These are phyloP conservation scores for Pantherophis alleghaniensis DNA, from an alignment of 2,797 vertebrate genomes.

Conservation along the genomic window DNA sequence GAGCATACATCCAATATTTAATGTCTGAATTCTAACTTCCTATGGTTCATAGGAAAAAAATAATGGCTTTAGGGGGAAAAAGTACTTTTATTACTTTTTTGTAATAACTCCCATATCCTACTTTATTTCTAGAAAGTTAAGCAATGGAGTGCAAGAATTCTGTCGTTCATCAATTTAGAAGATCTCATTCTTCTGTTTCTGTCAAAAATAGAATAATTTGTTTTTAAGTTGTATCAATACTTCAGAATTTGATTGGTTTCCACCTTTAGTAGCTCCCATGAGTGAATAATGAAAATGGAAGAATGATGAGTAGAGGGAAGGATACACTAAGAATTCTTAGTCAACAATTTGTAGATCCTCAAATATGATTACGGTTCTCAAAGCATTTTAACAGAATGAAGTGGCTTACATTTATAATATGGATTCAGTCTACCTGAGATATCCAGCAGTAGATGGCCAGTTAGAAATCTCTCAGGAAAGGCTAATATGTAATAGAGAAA, in stretches of 20 bases:
- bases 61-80: background rate
- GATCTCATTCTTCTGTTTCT: slow-evolving; percentile 40
- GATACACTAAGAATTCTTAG: background rate
- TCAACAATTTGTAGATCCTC: background rate
- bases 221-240: background rate
- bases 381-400: background rate
- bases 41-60: slow-evolving; percentile 50
- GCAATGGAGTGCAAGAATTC: slow-evolving; percentile 32
- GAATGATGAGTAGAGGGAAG: background rate
- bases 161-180: slow-evolving; percentile 46
- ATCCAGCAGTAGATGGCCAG: slow-evolving; percentile 1
- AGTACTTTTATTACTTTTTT: background rate
- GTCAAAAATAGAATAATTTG: background rate
- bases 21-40: slow-evolving; percentile 11
- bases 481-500: slow-evolving; percentile 9
- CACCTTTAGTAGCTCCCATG: background rate
- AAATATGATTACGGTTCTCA: background rate
- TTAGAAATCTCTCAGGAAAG: slow-evolving; percentile 14
- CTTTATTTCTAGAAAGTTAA: background rate
- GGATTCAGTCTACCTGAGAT: slow-evolving; percentile 21
- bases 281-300: background rate
- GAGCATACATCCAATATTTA: slow-evolving; percentile 36
- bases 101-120: background rate
- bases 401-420: background rate
- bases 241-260: background rate